These are phyloP conservation scores for Vombatus ursinus DNA, from an alignment of 2,113 vertebrate genomes.

Conservation along the genomic window DNA sequence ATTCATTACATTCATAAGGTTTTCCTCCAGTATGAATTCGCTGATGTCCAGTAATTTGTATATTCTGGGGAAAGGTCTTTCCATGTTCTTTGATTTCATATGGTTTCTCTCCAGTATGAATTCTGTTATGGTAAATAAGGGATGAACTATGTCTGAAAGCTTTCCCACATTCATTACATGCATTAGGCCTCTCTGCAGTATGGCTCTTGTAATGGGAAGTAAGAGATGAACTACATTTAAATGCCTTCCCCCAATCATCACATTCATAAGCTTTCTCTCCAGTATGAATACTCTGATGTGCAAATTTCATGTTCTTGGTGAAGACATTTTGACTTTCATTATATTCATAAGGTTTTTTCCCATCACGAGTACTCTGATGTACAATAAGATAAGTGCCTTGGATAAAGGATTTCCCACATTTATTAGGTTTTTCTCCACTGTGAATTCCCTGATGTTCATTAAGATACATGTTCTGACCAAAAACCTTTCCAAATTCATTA, in stretches of 20 bases:
- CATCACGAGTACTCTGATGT: constrained; percentile 78
- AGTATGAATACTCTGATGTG: constrained; percentile 69
- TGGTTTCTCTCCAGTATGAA: constrained; percentile 78
- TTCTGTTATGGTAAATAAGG: constrained; percentile 77
- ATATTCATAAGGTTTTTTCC: constrained; percentile 79
- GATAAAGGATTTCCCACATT: constrained; percentile 81
- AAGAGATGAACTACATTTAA: constrained; percentile 71
- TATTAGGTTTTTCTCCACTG: constrained; percentile 60
- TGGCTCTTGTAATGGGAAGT: constrained; percentile 71
- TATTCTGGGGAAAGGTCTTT: constrained; percentile 78
- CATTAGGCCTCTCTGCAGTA: constrained; percentile 78
- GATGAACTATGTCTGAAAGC: constrained; percentile 77
- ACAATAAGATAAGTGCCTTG: constrained; percentile 75
- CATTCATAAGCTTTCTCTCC: constrained; percentile 70
- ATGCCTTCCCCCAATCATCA: constrained; percentile 71
- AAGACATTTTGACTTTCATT: constrained; percentile 78
- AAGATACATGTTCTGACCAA: constrained; percentile 36
- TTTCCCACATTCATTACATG: constrained; percentile 70
- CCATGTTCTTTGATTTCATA: constrained; percentile 76
- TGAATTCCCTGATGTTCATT: constrained; percentile 65
- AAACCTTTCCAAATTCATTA: constrained; percentile 51
- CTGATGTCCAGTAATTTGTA: constrained; percentile 74
- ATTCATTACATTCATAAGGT: too few relatives aligned
- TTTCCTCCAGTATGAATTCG: too few relatives aligned
- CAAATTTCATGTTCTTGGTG: constrained; percentile 70